Percentiles rank a stretch among this genome's conserved stretches.
Evolutionary conservation across 2,888 invertebrate species (phyloP).

Genomic region (Dryococelus australis): DNA sequence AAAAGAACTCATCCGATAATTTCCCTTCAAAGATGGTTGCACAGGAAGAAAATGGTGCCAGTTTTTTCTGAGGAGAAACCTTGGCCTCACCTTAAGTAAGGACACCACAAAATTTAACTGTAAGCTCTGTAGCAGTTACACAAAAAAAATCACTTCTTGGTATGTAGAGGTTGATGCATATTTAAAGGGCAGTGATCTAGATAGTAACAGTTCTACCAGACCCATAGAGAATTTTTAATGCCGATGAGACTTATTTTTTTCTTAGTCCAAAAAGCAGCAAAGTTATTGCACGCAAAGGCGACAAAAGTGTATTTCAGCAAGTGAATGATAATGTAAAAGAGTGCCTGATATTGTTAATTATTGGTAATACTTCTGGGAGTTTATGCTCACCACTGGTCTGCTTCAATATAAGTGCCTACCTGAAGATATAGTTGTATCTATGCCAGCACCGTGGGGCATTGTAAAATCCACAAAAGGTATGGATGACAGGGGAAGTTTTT

Average conservation of each 20-base stretch:
- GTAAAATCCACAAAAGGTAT: background rate
- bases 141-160: background rate
- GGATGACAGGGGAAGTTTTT: constrained; percentile 44
- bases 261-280: background rate
- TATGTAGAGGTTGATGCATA: background rate
- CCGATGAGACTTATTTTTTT: background rate
- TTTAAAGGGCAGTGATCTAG: background rate
- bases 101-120: background rate
- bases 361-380: background rate
- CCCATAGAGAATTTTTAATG: background rate
- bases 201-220: background rate
- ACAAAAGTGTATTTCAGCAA: background rate
- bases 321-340: background rate
- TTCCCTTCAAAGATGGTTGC: background rate
- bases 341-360: background rate
- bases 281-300: too few species aligned
- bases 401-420: too few species aligned
- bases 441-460: too few species aligned
- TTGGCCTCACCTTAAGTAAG: background rate
- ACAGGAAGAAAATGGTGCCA: background rate
- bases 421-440: too few species aligned
- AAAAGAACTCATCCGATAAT: background rate
- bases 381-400: too few species aligned
- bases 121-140: background rate
- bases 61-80: background rate